Evolutionary conservation across 2,888 invertebrate genomes (phyloP).

Genomic region (Polylopha cassiicola): DNA sequence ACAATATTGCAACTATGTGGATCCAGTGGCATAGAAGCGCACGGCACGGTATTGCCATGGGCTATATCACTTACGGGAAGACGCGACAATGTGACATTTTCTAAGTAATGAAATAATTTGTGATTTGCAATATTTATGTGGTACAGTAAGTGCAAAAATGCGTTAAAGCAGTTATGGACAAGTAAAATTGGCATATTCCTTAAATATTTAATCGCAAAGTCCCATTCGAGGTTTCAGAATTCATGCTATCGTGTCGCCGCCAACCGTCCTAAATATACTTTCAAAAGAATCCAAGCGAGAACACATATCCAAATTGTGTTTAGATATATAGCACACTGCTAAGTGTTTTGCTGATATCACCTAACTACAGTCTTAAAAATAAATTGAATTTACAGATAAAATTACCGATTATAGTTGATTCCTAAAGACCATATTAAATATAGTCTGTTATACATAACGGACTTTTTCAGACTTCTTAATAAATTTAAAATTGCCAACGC

Average conservation of each 20-base stretch:
- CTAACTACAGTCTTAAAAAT: conserved; percentile 68
- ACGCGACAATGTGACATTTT: conserved; percentile 9
- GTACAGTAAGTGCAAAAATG: conserved; percentile 37
- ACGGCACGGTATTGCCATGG: conserved; percentile 12
- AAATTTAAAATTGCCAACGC: conserved; percentile 61
- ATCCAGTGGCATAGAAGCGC: conserved; percentile 27
- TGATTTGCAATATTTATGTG: conserved; percentile 6
- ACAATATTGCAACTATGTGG: conserved; percentile 22
- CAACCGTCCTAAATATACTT: conserved; percentile 34
- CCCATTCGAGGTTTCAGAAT: conserved; percentile 55
- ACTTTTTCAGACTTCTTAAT: conserved; percentile 65
- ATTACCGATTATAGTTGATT: conserved; percentile 60
- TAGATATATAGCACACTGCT: conserved; percentile 48
- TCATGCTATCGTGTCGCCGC: conserved; percentile 47
- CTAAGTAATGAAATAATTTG: background rate
- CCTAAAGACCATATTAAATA: conserved; percentile 64
- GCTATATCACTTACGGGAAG: too few species aligned
- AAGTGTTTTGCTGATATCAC: conserved; percentile 53
- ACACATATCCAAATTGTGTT: conserved; percentile 45
- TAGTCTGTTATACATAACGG: conserved; percentile 54
- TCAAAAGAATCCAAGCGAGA: conserved; percentile 47
- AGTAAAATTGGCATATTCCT: conserved; percentile 27
- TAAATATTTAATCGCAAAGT: conserved; percentile 28
- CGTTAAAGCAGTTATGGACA: conserved; percentile 35
- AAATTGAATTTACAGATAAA: conserved; percentile 65